Conservation (phyloP, 2,113 vertebrate genomes). For the Tachycineta bicolor region DNA sequence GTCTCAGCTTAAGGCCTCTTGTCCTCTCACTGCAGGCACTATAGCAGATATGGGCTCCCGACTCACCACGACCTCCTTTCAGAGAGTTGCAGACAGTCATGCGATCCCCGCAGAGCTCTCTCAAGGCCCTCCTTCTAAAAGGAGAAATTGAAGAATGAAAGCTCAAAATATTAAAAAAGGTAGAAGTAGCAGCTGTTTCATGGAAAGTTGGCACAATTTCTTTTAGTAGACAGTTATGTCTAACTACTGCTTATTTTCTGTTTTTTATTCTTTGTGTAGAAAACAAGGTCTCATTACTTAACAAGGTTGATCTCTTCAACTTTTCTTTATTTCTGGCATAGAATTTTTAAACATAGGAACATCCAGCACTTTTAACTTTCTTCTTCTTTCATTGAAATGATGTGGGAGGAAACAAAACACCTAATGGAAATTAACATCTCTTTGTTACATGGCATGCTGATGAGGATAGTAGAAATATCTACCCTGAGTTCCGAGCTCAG, state of each 20-base stretch:
- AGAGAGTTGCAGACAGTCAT: background rate
- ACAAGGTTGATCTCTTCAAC: background rate
- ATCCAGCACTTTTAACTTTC: background rate
- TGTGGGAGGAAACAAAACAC: background rate
- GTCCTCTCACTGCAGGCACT: background rate
- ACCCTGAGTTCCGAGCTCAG: background rate
- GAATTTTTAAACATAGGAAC: background rate
- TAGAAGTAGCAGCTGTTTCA: background rate
- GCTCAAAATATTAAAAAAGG: background rate
- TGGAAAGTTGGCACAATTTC: background rate
- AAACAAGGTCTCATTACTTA: background rate
- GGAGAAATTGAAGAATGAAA: background rate
- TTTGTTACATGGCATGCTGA: background rate
- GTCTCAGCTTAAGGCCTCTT: background rate
- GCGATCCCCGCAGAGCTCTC: background rate
- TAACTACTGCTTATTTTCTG: background rate
- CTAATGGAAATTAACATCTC: background rate
- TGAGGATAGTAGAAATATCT: background rate
- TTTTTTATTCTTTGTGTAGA: background rate
- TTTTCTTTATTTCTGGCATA: background rate
- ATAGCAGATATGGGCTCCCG: accelerated
- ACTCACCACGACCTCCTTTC: background rate
- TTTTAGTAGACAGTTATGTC: background rate
- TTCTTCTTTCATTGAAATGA: background rate
- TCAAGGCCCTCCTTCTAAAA: background rate